Base-by-base conservation (phyloP, 2,888 invertebrate genomes). In the Chaitophorus viminalis region DNA sequence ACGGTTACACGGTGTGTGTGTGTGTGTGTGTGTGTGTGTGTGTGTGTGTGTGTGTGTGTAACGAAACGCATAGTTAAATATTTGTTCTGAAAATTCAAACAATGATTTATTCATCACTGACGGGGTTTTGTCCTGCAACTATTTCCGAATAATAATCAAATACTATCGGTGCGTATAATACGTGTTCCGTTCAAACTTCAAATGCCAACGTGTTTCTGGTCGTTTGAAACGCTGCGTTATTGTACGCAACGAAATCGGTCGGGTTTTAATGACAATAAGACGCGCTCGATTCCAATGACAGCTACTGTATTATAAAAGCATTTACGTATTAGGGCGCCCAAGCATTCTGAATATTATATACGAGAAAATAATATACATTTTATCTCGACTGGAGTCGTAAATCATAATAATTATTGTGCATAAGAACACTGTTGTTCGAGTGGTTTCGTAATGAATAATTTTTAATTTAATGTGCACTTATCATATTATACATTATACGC, bases 1-100 rank as follows among this genome's bases (percentile, higher is more conserved):
- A 60, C 21, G 60, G 60, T 46, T 46, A 46, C 3, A 60, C 21
- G 60, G 25, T 25, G 25, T 25, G 60, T 21, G 14, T 46, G 11
- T 46, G 46, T 46, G 11, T 14, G n/a, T n/a, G 25, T 25, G 25
- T 25, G 60, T 21, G 14, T 46, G 11, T 46, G 46, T 46, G 11
- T 14, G 25, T 25, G 25, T 25, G 60, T 21, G 14, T 46, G 11
- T 46, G 46, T 46, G 11, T 14, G n/a, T 46, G 11, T 11, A 46
- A 14, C 25, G 1, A 54, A 54, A 65, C 25, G n/a, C 68, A 11
- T 68, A n/a, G 68, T 68, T 68, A 68, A 68, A 68, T 68, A 68
- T 68, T 68, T 68, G 68, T 68, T 68, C 29, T 68, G 29, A 68
- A 68, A 68, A 68, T 68, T n/a, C 60, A 60, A 60, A 60, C 60